Evolutionary conservation across 2,888 invertebrate species (phyloP), one percentile per base, ranked within the genome.

Genomic region (Portevinia maculata): DNA sequence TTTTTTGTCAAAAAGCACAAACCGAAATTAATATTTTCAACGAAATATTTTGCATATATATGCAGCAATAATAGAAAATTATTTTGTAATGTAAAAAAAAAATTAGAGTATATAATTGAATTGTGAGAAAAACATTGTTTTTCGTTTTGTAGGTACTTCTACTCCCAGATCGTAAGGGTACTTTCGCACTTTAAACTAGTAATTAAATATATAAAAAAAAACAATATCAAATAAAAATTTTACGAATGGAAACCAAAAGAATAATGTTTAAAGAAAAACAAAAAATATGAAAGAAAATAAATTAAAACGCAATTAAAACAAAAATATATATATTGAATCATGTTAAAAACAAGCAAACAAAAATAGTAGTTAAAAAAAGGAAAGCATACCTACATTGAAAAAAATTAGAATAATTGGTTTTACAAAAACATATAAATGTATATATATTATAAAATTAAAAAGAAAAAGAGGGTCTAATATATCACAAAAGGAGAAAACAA

Each of bases 311-410:
- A 62, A 84, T 57, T 69, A 65, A 60, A 50, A 64, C 59, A 13
- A 46, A 84, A 79, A 74, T n/a, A n/a, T n/a, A n/a, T n/a, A n/a
- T 70, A 75, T 83, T 78, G 48, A 83, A 53, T 85, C 86, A 86
- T 86, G 83, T 84, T 83, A 85, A 84, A 79, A 84, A 85, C 59
- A 85, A 84, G 85, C 59, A 85, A 85, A 76, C 79, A 41, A 64
- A 78, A 85, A 85, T 84, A 85, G 79, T 76, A 75, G 50, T 71
- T 64, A 69, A 71, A 83, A 52, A 75, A 67, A 32, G 30, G 9
- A 44, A 19, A 17, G 11, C 19, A 11, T 44, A 84, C 62, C 62
- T 62, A 62, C 57, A 69, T 69, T 65, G 57, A 37, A 52, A 70
- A 44, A 64, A 65, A 44, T 59, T 79, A 79, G 73, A 75, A 62